phyloP scores from a whole-genome alignment of 2,888 invertebrate genomes.

The Mycogona germanica region DNA sequence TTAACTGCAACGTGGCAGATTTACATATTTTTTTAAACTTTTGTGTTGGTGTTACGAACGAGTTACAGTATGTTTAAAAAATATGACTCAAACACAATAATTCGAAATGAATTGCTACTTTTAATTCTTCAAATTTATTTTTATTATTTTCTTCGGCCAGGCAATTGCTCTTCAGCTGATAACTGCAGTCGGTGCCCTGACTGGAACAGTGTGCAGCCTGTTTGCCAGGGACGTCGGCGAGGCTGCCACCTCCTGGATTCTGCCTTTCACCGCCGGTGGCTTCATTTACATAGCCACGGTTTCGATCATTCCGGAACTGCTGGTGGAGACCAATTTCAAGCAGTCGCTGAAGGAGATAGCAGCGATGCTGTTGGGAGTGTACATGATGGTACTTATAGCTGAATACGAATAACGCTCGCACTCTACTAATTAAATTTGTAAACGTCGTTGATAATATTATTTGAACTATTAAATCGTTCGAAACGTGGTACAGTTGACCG shows the following conservation, averaged over 20 bases:
- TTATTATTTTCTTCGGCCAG: conserved; percentile 33
- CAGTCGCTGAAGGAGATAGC: conserved; percentile 85
- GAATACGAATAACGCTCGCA: conserved; percentile 50
- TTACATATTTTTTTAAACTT: no score
- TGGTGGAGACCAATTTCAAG: conserved; percentile 72
- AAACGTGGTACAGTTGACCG: no score
- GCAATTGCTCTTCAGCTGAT: conserved; percentile 89
- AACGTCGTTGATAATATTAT: no score
- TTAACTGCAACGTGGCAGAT: no score
- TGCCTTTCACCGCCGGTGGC: conserved; percentile 98
- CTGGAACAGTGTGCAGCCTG: conserved; percentile 82
- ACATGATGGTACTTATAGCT: conserved; percentile 92
- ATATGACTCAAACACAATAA: no score
- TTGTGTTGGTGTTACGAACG: no score
- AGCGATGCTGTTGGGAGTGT: conserved; percentile 78
- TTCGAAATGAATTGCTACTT: no score
- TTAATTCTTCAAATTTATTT: neutral
- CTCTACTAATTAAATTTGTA: no score
- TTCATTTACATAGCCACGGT: conserved; percentile 99
- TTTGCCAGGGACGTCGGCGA: conserved; percentile 57
- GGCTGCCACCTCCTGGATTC: conserved; percentile 68
- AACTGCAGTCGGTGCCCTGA: conserved; percentile 88
- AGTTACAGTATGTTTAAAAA: no score
- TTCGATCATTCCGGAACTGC: conserved; percentile 92
- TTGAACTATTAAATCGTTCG: no score